Percentiles rank a stretch among this genome's conserved stretches.
Conservation (phyloP, 35 echinoderm and acorn worm genomes). For the Apostichopus californicus region DNA sequence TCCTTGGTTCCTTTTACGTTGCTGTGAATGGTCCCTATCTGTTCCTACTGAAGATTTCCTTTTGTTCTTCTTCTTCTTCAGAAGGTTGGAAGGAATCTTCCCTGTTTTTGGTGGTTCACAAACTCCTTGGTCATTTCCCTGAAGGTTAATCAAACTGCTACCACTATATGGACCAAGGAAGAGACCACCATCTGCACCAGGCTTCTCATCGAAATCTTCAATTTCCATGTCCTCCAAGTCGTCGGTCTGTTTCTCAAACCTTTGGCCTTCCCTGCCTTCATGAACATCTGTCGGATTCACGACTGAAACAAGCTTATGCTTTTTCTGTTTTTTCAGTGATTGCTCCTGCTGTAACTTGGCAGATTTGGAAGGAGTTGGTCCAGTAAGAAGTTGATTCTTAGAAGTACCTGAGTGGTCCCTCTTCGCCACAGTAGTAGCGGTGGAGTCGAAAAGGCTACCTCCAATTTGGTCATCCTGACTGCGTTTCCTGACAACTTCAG, state of each 20-base stretch:
- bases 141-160: too few relatives aligned
- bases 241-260: neutral
- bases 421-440: neutral
- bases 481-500: neutral
- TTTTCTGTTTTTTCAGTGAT: constrained; percentile 24
- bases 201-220: neutral
- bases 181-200: too few relatives aligned
- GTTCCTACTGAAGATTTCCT: too few relatives aligned
- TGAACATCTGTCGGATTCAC: neutral
- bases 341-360: neutral
- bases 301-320: neutral
- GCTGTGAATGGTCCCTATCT: too few relatives aligned
- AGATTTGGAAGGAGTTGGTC: constrained; percentile 22
- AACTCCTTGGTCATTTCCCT: too few relatives aligned
- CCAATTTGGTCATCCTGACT: neutral
- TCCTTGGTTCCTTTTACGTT: too few relatives aligned
- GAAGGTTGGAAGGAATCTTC: too few relatives aligned
- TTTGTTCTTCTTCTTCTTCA: too few relatives aligned
- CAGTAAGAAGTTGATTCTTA: neutral
- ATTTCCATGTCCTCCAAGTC: neutral
- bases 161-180: too few relatives aligned
- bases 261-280: neutral
- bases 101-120: too few relatives aligned
- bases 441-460: neutral
- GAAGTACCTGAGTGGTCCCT: neutral